Evolutionary conservation across 2,797 vertebrate species (phyloP).

Genomic region (Spinibarbus caldwelli): DNA sequence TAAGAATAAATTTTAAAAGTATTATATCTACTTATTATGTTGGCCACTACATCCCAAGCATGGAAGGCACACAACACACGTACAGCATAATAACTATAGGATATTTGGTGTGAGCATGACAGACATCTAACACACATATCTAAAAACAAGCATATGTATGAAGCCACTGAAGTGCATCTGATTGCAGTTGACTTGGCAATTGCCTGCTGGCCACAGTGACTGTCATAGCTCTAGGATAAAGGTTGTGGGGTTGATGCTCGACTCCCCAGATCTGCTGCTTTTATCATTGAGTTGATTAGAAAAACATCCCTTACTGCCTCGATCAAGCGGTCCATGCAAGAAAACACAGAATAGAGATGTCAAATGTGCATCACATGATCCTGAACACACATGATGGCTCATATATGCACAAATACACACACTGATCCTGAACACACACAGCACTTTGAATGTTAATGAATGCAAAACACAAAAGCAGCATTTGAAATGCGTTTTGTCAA

Average conservation of each 20-base stretch:
- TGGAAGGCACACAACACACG: slow-evolving; percentile 1
- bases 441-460: neutral
- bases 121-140: slow-evolving; percentile 58
- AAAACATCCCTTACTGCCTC: slow-evolving; percentile 30
- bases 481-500: slow-evolving; percentile 21
- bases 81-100: slow-evolving; percentile 38
- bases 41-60: slow-evolving; percentile 30
- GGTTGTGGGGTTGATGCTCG: slow-evolving; percentile 51
- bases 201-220: slow-evolving; percentile 59
- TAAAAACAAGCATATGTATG: slow-evolving; percentile 71
- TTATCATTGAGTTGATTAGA: slow-evolving; percentile 54
- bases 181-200: slow-evolving; percentile 67
- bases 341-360: slow-evolving; percentile 53
- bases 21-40: neutral
- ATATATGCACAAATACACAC: neutral
- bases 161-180: slow-evolving; percentile 58
- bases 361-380: slow-evolving; percentile 34
- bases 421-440: neutral
- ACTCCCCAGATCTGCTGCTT: slow-evolving; percentile 56
- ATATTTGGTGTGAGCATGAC: slow-evolving; percentile 63
- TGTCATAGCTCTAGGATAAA: slow-evolving; percentile 49
- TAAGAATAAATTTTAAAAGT: too few relatives aligned
- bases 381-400: neutral
- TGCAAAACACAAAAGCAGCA: slow-evolving; percentile 2
- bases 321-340: slow-evolving; percentile 56